phyloP scores from a whole-genome alignment of 2,888 invertebrate genomes.

The Synergus itoensis region DNA sequence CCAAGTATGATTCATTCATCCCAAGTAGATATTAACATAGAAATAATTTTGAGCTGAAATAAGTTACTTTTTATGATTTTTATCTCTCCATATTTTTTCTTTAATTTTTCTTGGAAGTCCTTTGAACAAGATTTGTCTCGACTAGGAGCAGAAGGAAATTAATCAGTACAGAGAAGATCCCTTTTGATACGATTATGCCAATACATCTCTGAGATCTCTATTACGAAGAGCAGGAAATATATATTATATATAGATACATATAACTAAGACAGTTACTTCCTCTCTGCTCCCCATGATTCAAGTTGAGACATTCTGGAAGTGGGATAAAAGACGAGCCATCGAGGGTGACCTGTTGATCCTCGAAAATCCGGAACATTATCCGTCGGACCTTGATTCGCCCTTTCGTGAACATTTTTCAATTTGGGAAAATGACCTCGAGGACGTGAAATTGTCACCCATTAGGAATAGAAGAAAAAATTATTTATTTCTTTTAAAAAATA shows the following conservation, averaged over 20 bases:
- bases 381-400: slow-evolving; percentile 53
- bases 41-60: too few species aligned
- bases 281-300: not conserved
- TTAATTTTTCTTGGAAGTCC: not conserved
- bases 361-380: slow-evolving; percentile 57
- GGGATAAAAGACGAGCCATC: slow-evolving; percentile 11
- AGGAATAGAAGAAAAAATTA: not conserved
- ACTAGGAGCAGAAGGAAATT: slow-evolving; percentile 52
- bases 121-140: slow-evolving; percentile 28
- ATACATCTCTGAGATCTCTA: not conserved
- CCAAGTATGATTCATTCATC: too few species aligned
- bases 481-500: not conserved
- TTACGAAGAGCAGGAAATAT: slow-evolving; percentile 16
- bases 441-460: not conserved
- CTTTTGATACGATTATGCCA: slow-evolving; percentile 63
- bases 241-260: not conserved
- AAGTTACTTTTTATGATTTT: not conserved
- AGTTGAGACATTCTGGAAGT: not conserved
- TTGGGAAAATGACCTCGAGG: not conserved
- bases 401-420: slow-evolving; percentile 9
- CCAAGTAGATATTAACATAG: too few species aligned
- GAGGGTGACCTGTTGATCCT: slow-evolving; percentile 62
- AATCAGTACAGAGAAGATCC: slow-evolving; percentile 64
- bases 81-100: not conserved
- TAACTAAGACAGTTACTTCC: not conserved